Base-by-base conservation (phyloP, 2,797 vertebrate genomes). In the Loriculus beryllinus region DNA sequence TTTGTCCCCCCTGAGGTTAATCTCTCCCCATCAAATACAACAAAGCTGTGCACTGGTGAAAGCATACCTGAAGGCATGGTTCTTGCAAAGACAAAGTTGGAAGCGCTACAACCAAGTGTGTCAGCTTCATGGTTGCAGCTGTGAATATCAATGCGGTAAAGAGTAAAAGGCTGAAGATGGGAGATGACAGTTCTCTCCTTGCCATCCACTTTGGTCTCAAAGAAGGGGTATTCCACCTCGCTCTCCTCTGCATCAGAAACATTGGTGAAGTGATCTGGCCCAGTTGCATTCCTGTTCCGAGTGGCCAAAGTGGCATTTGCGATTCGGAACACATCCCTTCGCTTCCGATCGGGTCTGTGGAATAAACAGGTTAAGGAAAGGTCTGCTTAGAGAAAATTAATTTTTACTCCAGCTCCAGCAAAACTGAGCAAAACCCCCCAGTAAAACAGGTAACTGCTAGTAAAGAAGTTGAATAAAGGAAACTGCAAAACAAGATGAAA, bases 71-170 rank as follows among this genome's bases (percentile, higher is more conserved):
- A 99, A 26, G 99, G 99, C 98, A 99, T 99, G 87, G 99, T 99
- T 96, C 99, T 98, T 52, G 99, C 98, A 90, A 99, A 99, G 88
- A 99, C 98, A 3, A 99, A 99, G 90, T 99, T 98, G 23, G 98
- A 99, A 6, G 98, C 99, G 0, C 99, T 99, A 88, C 99, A 99
- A 87, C 98, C 98, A 15, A 98, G 98, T 2, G 91, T 97, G 45
- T 98, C 98, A 10, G 99, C 99, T 95, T 99, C 99, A 2, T 99
- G 98, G 83, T 99, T 99, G 93, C 99, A 99, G 88, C 99, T 99
- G 51, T 99, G 99, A 79, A 99, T 98, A 92, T 99, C 99, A 3
- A 99, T 99, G 80, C 99, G 99, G 97, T 99, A 99, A 23, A 99
- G 97, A 2, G 99, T 99, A 92, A 99, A 99, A n/a, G 99, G 99